Evolutionary conservation across 2,797 vertebrate genomes (phyloP), one percentile per base, ranked within the genome.

Genomic region (Melanotaenia nigrans): DNA sequence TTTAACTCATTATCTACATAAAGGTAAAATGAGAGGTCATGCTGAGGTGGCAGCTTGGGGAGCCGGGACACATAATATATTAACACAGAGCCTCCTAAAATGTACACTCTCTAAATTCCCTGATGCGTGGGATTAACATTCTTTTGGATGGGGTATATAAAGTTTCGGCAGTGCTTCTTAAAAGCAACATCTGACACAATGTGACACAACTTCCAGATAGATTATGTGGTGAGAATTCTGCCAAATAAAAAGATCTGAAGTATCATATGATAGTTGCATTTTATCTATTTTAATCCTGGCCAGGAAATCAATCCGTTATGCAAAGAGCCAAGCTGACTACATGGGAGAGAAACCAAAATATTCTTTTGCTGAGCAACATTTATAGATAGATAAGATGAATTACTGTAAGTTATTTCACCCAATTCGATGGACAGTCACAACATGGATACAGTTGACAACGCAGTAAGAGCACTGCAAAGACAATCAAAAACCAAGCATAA

Each of bases 11-110:
- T 89, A 88, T 83, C 56, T 65, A 67, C 16, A 32, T 83, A 78
- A 87, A 78, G 72, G 72, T 85, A 84, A 85, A 85, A 77, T 73
- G 62, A 77, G 72, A 83, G 82, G 79, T 87, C 78, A 84, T 64
- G 82, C 32, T 71, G 85, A 76, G 72, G 74, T 79, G 71, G 74
- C 82, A 72, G 69, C 75, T 75, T 24, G 49, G 73, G 75, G 70
- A 85, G 69, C 36, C 28, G 32, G 58, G 51, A 79, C 47, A 76
- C 45, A 77, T 63, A 71, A 68, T 77, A 10, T 72, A 83, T 78
- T 81, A 81, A 81, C 73, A 69, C 70, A 70, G 77, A 68, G 71
- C 13, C 24, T 45, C 75, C 28, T 30, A 69, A 77, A 79, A 38
- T 72, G 65, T 32, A 74, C 30, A 35, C 45, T 25, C 45, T 30